Percentiles rank a stretch among this genome's conserved stretches.
Conservation (phyloP, 2,888 invertebrate genomes). For the Bimastos eiseni region DNA sequence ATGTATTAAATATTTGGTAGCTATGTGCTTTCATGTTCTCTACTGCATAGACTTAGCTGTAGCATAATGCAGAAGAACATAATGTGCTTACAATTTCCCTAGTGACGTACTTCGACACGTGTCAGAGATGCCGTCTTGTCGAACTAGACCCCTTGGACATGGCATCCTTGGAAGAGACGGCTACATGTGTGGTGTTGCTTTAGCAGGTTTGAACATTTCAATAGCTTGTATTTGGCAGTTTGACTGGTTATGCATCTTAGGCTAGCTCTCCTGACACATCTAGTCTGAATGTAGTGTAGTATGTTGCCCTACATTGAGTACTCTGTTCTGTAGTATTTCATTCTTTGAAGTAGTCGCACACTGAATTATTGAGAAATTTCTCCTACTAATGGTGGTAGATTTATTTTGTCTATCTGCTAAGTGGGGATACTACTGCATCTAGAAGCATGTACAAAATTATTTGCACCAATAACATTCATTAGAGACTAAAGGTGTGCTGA, state of each 20-base stretch:
- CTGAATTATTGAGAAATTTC: background rate
- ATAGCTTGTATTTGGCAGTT: background rate
- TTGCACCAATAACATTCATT: too few relatives aligned
- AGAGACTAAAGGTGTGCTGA: background rate
- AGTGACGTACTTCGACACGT: background rate
- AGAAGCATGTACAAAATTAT: too few relatives aligned
- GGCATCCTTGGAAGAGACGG: background rate
- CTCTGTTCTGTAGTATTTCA: background rate
- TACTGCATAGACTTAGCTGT: background rate
- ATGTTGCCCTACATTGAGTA: background rate
- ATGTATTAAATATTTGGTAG: background rate
- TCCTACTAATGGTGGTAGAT: background rate
- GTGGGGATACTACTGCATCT: too few relatives aligned
- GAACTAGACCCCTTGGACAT: background rate
- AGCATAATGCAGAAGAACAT: background rate
- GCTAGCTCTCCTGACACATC: background rate
- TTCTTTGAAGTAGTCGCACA: background rate
- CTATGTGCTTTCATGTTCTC: background rate
- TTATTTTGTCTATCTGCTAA: background rate
- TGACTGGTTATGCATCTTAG: background rate
- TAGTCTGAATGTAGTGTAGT: background rate
- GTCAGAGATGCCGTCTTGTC: background rate
- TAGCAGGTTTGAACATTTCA: background rate
- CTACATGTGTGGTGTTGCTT: background rate
- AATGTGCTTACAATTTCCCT: background rate